phyloP scores from a whole-genome alignment of 37 sponge, comb jelly and placozoan species.

The Mnemiopsis leidyi region DNA sequence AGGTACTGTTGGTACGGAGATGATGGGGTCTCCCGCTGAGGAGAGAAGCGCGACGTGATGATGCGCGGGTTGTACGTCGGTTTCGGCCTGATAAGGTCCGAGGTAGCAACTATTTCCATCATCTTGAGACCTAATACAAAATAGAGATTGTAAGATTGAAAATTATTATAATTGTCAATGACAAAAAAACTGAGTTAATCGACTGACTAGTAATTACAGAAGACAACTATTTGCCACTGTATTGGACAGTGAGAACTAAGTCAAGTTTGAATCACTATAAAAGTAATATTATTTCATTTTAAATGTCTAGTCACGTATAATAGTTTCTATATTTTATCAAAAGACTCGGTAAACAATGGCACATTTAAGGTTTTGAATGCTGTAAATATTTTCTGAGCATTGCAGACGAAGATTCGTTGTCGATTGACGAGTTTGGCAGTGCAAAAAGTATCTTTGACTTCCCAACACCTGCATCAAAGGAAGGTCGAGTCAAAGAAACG shows the following conservation, averaged over 20 bases:
- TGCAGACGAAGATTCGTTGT: background rate
- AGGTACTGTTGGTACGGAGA: conserved; percentile 21
- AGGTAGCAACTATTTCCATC: conserved; percentile 36
- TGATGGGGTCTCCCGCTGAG: background rate
- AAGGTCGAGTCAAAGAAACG: no score
- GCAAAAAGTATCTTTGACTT: background rate
- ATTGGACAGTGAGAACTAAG: background rate
- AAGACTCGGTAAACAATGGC: background rate
- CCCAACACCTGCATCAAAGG: background rate
- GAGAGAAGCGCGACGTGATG: conserved; percentile 1
- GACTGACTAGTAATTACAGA: no score
- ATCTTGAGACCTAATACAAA: background rate
- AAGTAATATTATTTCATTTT: background rate
- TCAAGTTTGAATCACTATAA: background rate
- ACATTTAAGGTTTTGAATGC: background rate
- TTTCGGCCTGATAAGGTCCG: conserved; percentile 46
- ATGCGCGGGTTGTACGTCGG: conserved; percentile 35
- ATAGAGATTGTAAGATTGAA: background rate
- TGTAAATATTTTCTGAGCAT: background rate
- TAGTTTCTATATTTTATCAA: background rate
- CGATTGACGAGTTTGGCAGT: background rate
- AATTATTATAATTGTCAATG: background rate
- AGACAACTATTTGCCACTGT: background rate
- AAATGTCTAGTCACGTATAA: background rate
- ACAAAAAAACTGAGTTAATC: no score